These are phyloP conservation scores for Dipodomys stephensi DNA, from an alignment of 2,113 vertebrate genomes.

Conservation along the genomic window DNA sequence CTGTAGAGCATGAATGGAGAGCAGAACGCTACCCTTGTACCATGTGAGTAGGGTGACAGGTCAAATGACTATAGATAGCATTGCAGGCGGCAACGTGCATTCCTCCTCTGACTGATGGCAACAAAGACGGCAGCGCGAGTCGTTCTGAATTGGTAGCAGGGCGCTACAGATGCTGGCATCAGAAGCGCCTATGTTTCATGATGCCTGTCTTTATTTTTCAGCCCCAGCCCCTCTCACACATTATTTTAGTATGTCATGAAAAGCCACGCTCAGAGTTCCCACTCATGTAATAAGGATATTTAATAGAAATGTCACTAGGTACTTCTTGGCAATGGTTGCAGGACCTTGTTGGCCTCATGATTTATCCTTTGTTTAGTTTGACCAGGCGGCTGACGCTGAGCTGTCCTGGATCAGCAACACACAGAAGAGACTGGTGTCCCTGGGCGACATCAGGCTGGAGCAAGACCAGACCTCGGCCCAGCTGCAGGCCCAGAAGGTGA, in stretches of 20 bases:
- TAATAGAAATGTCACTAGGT: conserved; percentile 15
- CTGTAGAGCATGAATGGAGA: neutral
- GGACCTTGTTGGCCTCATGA: conserved; percentile 73
- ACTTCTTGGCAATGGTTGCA: conserved; percentile 41
- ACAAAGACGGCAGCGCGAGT: neutral
- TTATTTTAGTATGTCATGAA: conserved; percentile 35
- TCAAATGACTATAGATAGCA: neutral
- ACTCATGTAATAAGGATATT: conserved; percentile 35
- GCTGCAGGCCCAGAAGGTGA: conserved; percentile 98
- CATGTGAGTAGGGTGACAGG: neutral
- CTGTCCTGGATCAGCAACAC: conserved; percentile 94
- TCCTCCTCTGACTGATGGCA: too few species aligned
- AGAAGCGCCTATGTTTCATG: conserved; percentile 35
- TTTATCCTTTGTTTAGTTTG: conserved; percentile 91
- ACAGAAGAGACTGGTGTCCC: conserved; percentile 92
- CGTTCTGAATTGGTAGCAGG: neutral
- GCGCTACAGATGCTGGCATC: neutral
- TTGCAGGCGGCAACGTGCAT: neutral
- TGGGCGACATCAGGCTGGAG: conserved; percentile 95
- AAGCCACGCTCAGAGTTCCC: conserved; percentile 41
- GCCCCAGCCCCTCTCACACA: neutral
- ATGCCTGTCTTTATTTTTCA: neutral
- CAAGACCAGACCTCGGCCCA: conserved; percentile 95
- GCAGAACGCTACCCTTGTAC: neutral
- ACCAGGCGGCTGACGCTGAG: conserved; percentile 94